These are phyloP conservation scores for Polyploca ridens DNA, from an alignment of 2,888 invertebrate genomes.

Conservation along the genomic window DNA sequence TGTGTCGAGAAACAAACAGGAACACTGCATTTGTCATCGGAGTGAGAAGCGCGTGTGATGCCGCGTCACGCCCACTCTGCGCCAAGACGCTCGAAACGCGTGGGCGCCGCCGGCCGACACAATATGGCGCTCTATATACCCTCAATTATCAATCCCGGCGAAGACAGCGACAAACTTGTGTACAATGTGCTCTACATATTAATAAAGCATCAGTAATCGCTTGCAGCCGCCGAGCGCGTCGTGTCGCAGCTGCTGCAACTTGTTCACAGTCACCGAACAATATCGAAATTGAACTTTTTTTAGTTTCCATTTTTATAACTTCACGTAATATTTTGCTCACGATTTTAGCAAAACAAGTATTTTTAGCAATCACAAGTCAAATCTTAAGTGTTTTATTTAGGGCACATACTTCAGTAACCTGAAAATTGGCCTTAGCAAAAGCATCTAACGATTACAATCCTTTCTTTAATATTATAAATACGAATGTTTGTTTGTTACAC, in stretches of 20 bases:
- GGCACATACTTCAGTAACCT: background rate
- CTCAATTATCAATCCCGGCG: too few relatives aligned
- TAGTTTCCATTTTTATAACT: background rate
- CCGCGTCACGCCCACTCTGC: too few relatives aligned
- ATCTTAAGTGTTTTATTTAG: background rate
- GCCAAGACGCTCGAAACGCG: too few relatives aligned
- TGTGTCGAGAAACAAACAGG: background rate
- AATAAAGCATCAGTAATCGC: background rate
- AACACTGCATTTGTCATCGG: background rate
- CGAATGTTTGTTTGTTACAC: too few relatives aligned
- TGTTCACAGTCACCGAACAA: background rate
- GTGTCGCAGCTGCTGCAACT: background rate
- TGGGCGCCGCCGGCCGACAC: too few relatives aligned
- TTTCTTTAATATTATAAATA: too few relatives aligned
- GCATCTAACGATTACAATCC: too few relatives aligned
- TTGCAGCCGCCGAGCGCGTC: background rate
- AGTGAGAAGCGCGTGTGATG: background rate
- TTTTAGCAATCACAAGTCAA: background rate
- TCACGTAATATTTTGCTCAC: background rate
- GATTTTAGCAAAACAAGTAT: background rate
- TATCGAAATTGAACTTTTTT: conserved; percentile 1
- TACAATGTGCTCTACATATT: background rate
- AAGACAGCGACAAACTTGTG: too few relatives aligned
- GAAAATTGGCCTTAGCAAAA: too few relatives aligned
- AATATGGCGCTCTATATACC: too few relatives aligned